A percentile compares a stretch with the other conserved stretches of the same genome.
phyloP scores from a whole-genome alignment of 2,888 invertebrate species.

The Acleris laterana region DNA sequence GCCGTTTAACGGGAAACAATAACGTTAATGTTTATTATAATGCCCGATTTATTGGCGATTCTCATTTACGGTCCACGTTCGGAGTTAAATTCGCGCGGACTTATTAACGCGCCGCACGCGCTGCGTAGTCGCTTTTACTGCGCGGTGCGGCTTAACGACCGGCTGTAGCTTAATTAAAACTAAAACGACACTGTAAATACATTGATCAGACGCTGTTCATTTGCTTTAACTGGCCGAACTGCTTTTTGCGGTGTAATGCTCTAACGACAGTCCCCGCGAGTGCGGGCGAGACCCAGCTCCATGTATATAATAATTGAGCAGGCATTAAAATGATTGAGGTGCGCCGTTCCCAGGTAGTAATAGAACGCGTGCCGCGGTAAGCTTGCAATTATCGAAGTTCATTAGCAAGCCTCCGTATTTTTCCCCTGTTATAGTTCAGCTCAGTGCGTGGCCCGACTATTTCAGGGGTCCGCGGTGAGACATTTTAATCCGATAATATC shows the following conservation, averaged over 20 bases:
- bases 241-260: conserved; percentile 57
- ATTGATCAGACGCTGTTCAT: conserved; percentile 62
- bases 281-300: conserved; percentile 47
- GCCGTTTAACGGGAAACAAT: conserved; percentile 74
- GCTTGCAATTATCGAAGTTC: conserved; percentile 69
- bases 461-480: conserved; percentile 50
- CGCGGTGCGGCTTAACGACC: conserved; percentile 66
- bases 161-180: conserved; percentile 77
- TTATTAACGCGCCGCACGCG: conserved; percentile 69
- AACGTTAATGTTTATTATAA: conserved; percentile 82
- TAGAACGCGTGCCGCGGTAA: conserved; percentile 63
- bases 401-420: conserved; percentile 63
- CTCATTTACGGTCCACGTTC: conserved; percentile 70
- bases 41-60: conserved; percentile 80
- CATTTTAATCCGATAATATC: conserved; percentile 61
- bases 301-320: conserved; percentile 72
- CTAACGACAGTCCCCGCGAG: conserved; percentile 50
- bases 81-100: conserved; percentile 68
- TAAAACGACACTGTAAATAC: conserved; percentile 73
- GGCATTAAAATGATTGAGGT: conserved; percentile 69
- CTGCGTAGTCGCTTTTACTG: conserved; percentile 67
- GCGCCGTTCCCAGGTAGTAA: conserved; percentile 58
- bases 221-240: conserved; percentile 54
- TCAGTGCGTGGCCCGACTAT: conserved; percentile 52
- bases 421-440: conserved; percentile 53